These are phyloP conservation scores for Bothrops jararaca DNA, from an alignment of 2,113 vertebrate species.

Conservation along the genomic window DNA sequence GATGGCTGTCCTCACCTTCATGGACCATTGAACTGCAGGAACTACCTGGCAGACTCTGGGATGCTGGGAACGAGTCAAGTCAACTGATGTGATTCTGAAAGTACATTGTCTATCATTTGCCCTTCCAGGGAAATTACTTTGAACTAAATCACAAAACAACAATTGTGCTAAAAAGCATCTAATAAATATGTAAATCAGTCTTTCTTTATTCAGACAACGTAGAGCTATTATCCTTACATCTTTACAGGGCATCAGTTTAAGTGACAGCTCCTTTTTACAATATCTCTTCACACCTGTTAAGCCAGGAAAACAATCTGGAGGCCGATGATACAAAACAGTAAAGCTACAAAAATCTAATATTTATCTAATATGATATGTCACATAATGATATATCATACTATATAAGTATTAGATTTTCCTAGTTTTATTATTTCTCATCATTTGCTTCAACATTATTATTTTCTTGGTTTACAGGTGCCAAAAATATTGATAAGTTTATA, in stretches of 20 bases:
- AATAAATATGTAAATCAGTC: constrained; percentile 11
- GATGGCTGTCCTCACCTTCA: background rate
- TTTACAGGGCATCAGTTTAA: background rate
- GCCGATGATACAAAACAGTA: background rate
- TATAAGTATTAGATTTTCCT: background rate
- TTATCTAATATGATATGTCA: background rate
- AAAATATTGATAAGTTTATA: background rate
- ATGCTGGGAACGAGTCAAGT: background rate
- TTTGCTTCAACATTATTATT: background rate
- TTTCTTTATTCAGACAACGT: background rate
- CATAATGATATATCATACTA: background rate
- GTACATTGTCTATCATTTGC: background rate
- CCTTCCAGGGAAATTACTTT: background rate
- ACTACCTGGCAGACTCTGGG: background rate
- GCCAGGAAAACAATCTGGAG: background rate
- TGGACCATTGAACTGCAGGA: background rate
- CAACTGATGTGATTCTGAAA: background rate
- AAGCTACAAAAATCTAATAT: background rate
- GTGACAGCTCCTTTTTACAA: background rate
- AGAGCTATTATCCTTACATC: background rate
- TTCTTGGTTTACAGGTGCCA: background rate
- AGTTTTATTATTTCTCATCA: background rate
- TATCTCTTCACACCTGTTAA: background rate
- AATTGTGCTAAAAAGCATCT: background rate
- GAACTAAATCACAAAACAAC: background rate